Percentiles rank a stretch among this genome's conserved stretches.
Evolutionary conservation across 2,888 invertebrate species (phyloP).

Genomic region (Habroteleia sp.): DNA sequence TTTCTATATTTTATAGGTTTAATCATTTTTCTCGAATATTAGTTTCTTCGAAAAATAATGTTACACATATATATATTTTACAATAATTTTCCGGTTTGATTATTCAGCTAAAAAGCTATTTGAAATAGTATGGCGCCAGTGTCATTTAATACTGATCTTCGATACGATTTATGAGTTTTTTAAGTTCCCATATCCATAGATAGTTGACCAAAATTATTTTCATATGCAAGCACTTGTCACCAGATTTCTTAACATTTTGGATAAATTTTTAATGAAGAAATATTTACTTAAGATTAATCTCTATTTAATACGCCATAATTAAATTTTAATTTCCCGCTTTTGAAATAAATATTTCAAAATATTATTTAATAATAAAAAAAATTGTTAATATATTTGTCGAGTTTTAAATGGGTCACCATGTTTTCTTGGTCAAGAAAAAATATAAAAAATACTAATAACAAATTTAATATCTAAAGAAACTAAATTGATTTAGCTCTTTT

Average conservation of each 20-base stretch:
- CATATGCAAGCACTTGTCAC: constrained; percentile 44
- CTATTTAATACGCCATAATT: too few species aligned
- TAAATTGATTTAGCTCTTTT: constrained; percentile 5
- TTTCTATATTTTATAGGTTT: too few species aligned
- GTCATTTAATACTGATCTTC: constrained; percentile 29
- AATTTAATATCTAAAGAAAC: constrained; percentile 15
- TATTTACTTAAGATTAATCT: too few species aligned
- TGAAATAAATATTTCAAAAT: too few species aligned
- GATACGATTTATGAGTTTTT: constrained; percentile 35
- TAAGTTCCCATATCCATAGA: constrained; percentile 39
- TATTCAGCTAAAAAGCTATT: constrained; percentile 10
- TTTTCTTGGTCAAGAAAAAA: neutral
- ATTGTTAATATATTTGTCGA: too few species aligned
- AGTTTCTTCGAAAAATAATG: neutral
- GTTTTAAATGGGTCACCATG: constrained; percentile 5
- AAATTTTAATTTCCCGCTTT: too few species aligned
- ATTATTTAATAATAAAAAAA: too few species aligned
- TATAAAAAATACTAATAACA: constrained; percentile 1
- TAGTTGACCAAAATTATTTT: constrained; percentile 47
- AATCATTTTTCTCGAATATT: too few species aligned
- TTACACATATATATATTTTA: too few species aligned
- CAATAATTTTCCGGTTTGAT: constrained; percentile 3
- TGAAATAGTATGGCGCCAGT: constrained; percentile 41
- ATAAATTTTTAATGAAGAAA: neutral
- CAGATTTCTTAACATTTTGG: constrained; percentile 41